Evolutionary conservation across 2,888 invertebrate species (phyloP), one percentile per base, ranked within the genome.

Genomic region (Agrypnus murinus): DNA sequence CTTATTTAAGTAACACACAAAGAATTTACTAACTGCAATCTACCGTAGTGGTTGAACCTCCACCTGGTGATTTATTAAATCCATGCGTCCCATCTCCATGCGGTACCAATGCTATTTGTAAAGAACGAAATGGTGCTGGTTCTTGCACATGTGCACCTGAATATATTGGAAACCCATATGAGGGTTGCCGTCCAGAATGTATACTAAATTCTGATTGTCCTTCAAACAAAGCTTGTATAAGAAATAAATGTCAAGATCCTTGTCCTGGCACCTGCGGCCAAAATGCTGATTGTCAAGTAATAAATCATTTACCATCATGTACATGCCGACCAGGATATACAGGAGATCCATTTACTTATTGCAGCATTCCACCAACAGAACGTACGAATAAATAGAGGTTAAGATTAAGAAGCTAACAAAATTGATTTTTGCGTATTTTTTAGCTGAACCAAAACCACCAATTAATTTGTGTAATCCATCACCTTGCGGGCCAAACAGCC

Each of bases 401-500:
- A 4, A 40, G 14, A 15, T 64, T 25, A n/a, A 5, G 25, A 25
- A n/a, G n/a, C 7, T n/a, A 32, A 45, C 32, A 25, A 25, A 25
- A 34, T 50, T 19, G 8, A 32, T n/a, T 46, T 46, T 43, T 55
- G 40, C 50, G 17, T 60, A n/a, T n/a, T 63, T 69, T 66, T 62
- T 65, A 50, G 69, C 65, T 71, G 71, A 73, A 45, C 65, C 73
- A n/a, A 81, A 81, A 78, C 81, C 86, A 64, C 81, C 86, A 64
- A 80, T 80, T 53, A 88, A 90, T 82, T 93, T 93, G 0, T 95
- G 95, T 80, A 88, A 88, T 73, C 93, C 93, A 60, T 92, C 92
- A 64, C 94, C 94, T 3, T 95, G 95, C 79, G 95, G 95, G 15
- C 91, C 93, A 0, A 93, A 94, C 81, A 93, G 94, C 80, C 90